Evolutionary conservation across 2,113 vertebrate genomes (phyloP).

Genomic region (Pomatorhinus ruficollis): DNA sequence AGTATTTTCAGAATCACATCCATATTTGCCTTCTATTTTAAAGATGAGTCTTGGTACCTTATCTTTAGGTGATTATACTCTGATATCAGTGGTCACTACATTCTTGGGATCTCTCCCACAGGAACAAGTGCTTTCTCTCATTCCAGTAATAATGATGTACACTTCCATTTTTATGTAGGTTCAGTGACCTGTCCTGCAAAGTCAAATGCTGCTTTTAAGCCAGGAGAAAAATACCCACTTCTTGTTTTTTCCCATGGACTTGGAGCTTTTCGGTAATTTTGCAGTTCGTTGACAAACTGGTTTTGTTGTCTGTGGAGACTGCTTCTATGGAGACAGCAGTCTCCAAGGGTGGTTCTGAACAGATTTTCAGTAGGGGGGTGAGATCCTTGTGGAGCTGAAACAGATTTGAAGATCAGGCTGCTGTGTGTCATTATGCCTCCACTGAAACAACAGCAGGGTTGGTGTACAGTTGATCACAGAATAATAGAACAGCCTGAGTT

Average conservation of each 20-base stretch:
- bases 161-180: conserved; percentile 70
- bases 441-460: background rate
- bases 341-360: background rate
- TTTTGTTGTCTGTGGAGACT: background rate
- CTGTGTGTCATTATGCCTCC: background rate
- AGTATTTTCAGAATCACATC: background rate
- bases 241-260: conserved; percentile 95
- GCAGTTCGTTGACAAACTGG: background rate
- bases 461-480: background rate
- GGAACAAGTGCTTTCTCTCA: background rate
- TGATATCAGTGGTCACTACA: background rate
- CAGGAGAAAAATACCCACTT: conserved; percentile 86
- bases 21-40: background rate
- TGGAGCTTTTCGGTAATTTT: conserved; percentile 90
- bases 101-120: background rate
- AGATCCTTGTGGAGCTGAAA: background rate
- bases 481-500: background rate
- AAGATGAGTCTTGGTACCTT: background rate
- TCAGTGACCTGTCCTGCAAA: conserved; percentile 85
- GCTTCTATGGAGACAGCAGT: background rate
- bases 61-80: background rate
- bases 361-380: background rate
- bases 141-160: background rate
- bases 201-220: conserved; percentile 85
- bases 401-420: background rate